A percentile compares a stretch with the other conserved stretches of the same genome.
Evolutionary conservation across 1,140 invertebrate species (phyloP).

Genomic region (Drosophila pallidifrons): DNA sequence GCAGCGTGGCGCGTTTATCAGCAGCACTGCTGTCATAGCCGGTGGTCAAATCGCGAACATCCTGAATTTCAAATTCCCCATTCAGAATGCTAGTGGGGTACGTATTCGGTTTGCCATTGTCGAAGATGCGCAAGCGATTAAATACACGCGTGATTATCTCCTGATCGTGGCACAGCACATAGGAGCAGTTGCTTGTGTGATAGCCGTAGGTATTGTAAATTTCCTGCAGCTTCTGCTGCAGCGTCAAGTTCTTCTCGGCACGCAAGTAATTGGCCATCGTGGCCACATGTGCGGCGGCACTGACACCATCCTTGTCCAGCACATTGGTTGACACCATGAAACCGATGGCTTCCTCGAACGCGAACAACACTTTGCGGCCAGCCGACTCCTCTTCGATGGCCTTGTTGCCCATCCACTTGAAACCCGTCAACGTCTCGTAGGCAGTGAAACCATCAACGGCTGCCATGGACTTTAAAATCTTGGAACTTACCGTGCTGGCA

Average conservation of each 20-base stretch:
- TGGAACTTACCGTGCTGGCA: constrained; percentile 98
- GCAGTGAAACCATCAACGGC: constrained; percentile 93
- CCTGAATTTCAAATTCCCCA: constrained; percentile 90
- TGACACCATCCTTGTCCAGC: constrained; percentile 98
- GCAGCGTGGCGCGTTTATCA: constrained; percentile 91
- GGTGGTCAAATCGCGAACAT: constrained; percentile 94
- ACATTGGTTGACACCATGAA: constrained; percentile 96
- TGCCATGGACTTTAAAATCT: constrained; percentile 95
- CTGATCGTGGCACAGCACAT: constrained; percentile 94
- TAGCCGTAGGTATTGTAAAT: constrained; percentile 95
- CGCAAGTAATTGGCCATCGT: constrained; percentile 92
- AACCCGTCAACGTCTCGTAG: constrained; percentile 98
- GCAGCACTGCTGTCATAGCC: constrained; percentile 93
- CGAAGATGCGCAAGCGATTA: constrained; percentile 91
- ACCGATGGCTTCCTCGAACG: constrained; percentile 97
- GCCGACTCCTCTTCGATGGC: constrained; percentile 89
- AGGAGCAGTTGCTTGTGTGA: constrained; percentile 94
- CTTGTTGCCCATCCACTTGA: constrained; percentile 99
- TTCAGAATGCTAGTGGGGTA: constrained; percentile 90
- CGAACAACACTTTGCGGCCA: constrained; percentile 94
- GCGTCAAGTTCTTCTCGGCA: constrained; percentile 87
- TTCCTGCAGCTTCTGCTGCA: constrained; percentile 91
- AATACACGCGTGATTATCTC: constrained; percentile 92
- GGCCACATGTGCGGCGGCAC: constrained; percentile 91
- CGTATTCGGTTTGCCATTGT: constrained; percentile 84